Base-by-base conservation (phyloP, 2,113 vertebrate species). In the Chamaetylas fuelleborni region DNA sequence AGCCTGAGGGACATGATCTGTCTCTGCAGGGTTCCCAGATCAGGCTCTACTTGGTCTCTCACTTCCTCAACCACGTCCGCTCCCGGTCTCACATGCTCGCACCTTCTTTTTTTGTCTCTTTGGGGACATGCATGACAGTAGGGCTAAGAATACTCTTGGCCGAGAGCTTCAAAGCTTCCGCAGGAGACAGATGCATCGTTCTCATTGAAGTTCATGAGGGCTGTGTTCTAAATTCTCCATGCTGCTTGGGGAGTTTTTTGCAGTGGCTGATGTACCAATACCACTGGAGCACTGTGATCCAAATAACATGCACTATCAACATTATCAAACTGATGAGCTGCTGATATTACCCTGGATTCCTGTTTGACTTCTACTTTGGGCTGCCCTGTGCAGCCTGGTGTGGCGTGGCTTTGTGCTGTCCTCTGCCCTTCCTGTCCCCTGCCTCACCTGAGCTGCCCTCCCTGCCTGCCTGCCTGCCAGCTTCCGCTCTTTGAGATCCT, bases 41-140 rank as follows among this genome's bases (percentile, higher is more conserved):
- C 92, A 86, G 82, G 34, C 93, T 96, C 72, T 96, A 7, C 92
- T 92, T 88, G 90, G 95, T 97, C 92, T 95, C 93, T 96, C 94
- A 96, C 93, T 95, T 96, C 95, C 95, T 95, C 90, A 97, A 94
- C 88, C 85, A 95, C 4, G 93, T 96, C 95, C 94, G 92, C 56
- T 96, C 88, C 91, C 60, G 3, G 94, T 96, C 92, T 96, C 94
- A 96, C 34, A 96, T 96, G 85, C 92, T 96, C 43, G 4, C 95
- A 95, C 95, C 96, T 95, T 96, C 94, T 91, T 95, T 97, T 95
- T 94, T 97, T 95, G 96, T 97, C 94, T 95, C 95, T 96, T 96
- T 96, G 76, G 94, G 88, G 90, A 97, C 92, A 86, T 93, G 96
- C 96, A 96, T 97, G 92, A 96, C 95, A 96, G 94, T 96, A 96